A percentile compares a stretch with the other conserved stretches of the same genome.
Evolutionary conservation across 2,797 vertebrate genomes (phyloP).

Genomic region (Sandelia bainsii): DNA sequence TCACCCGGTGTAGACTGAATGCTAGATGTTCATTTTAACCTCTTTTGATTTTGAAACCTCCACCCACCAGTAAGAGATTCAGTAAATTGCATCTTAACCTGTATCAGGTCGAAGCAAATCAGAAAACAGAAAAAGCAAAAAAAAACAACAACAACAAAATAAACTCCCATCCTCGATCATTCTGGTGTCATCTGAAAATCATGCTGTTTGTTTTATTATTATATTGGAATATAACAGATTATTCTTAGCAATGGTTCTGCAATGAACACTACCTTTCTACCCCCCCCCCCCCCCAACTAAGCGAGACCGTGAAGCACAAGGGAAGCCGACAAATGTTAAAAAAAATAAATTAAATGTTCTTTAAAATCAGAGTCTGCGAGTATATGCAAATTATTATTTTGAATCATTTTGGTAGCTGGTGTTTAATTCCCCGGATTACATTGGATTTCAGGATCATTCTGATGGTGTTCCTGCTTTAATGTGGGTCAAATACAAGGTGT

Average conservation of each 20-base stretch:
- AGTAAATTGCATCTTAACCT: constrained; percentile 85
- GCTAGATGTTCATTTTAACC: constrained; percentile 79
- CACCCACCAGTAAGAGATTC: constrained; percentile 76
- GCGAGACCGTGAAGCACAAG: constrained; percentile 79
- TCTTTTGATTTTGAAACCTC: constrained; percentile 71
- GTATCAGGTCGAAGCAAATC: constrained; percentile 87
- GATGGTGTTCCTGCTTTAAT: constrained; percentile 23
- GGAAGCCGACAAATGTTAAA: constrained; percentile 62
- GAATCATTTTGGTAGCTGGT: constrained; percentile 23
- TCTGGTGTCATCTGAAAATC: constrained; percentile 83
- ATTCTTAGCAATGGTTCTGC: constrained; percentile 78
- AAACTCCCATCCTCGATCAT: constrained; percentile 75
- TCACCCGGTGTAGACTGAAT: constrained; percentile 74
- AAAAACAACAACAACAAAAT: constrained; percentile 20
- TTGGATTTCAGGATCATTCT: constrained; percentile 43
- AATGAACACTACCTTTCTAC: constrained; percentile 79
- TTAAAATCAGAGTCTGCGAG: constrained; percentile 61
- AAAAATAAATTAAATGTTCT: constrained; percentile 39
- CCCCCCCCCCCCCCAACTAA: constrained; percentile 32
- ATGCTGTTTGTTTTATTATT: constrained; percentile 78
- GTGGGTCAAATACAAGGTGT: constrained; percentile 35
- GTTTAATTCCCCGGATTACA: constrained; percentile 41
- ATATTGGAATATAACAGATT: constrained; percentile 74
- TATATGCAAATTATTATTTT: constrained; percentile 46
- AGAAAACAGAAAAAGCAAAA: constrained; percentile 39